Evolutionary conservation across 2,888 invertebrate species (phyloP).

Genomic region (Patella caerulea): DNA sequence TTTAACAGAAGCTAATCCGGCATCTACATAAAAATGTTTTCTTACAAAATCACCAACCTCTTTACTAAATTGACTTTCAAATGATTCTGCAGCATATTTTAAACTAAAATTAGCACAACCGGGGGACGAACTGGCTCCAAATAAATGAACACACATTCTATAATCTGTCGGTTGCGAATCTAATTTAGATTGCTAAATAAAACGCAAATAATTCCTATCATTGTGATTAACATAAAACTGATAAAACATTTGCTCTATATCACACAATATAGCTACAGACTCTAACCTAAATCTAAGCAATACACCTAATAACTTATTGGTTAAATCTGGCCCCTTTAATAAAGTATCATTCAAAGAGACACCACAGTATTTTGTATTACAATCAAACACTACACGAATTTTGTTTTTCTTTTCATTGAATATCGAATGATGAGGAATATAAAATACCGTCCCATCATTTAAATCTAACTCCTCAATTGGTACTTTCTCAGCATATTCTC

Average conservation of each 20-base stretch:
- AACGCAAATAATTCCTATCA: constrained; percentile 33
- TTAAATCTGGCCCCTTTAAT: constrained; percentile 38
- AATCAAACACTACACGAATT: constrained; percentile 37
- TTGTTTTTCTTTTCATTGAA: constrained; percentile 6
- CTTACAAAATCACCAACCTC: constrained; percentile 34
- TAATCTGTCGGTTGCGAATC: constrained; percentile 25
- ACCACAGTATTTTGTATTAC: constrained; percentile 29
- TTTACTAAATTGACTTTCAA: constrained; percentile 21
- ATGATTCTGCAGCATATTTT: constrained; percentile 26
- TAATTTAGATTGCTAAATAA: constrained; percentile 28
- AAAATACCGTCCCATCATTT: neutral
- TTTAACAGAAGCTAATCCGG: constrained; percentile 35
- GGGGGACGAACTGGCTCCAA: constrained; percentile 38
- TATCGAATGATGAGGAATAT: neutral
- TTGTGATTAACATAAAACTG: constrained; percentile 15
- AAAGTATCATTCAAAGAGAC: constrained; percentile 29
- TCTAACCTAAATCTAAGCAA: constrained; percentile 34
- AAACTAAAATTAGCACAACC: constrained; percentile 36
- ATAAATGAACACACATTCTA: constrained; percentile 37
- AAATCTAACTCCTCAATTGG: neutral
- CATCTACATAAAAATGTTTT: constrained; percentile 44
- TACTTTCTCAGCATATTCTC: constrained; percentile 15
- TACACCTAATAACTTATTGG: constrained; percentile 35
- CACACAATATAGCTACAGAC: constrained; percentile 33
- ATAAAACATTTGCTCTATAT: constrained; percentile 38